Evolutionary conservation across 1,140 invertebrate genomes (phyloP).

Genomic region (Colletes gigas): DNA sequence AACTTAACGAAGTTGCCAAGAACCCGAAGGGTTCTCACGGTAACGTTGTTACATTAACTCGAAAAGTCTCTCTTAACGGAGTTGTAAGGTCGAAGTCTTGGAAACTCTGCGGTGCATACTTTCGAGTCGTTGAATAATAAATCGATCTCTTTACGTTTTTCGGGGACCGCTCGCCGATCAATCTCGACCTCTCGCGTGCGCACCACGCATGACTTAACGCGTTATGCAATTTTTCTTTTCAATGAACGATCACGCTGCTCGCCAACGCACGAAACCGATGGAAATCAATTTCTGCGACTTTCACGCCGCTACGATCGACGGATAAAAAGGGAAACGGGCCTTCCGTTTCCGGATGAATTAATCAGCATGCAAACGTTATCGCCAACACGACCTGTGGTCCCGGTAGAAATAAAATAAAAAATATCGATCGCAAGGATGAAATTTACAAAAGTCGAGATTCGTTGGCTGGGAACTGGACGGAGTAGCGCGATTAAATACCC

Average conservation of each 20-base stretch:
- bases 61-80: background rate
- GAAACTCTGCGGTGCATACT: slow-evolving; percentile 33
- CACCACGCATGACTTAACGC: background rate
- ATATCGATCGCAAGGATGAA: too few species aligned
- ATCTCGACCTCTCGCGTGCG: slow-evolving; percentile 20
- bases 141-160: slow-evolving; percentile 4
- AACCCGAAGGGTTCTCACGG: slow-evolving; percentile 28
- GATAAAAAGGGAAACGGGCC: background rate
- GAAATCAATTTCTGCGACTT: background rate
- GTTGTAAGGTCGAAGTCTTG: slow-evolving; percentile 44
- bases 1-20: slow-evolving; percentile 41
- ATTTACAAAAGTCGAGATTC: too few species aligned
- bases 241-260: background rate
- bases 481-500: background rate
- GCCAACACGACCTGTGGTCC: too few species aligned
- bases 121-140: slow-evolving; percentile 12
- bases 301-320: background rate
- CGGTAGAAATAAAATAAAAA: too few species aligned
- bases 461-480: too few species aligned
- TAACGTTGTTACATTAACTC: slow-evolving; percentile 36
- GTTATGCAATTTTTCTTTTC: background rate
- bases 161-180: slow-evolving; percentile 4
- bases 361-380: too few species aligned
- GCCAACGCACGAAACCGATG: background rate
- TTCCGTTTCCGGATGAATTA: background rate